Base-by-base conservation (phyloP, 2,797 vertebrate species). In the Takifugu ocellatus region DNA sequence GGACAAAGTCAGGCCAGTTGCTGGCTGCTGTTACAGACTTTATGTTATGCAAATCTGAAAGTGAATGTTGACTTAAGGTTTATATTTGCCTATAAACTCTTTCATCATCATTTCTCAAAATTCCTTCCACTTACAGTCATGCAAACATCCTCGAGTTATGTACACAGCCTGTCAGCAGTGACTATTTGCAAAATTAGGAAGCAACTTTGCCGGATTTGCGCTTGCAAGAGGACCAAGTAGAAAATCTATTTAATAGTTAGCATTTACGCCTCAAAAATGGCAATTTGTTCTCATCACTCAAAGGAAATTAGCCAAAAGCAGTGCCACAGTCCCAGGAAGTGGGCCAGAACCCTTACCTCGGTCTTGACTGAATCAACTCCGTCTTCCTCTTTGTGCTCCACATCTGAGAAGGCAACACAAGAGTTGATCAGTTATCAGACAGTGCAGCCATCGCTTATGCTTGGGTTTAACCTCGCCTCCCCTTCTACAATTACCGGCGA, bases 321-420 rank as follows among this genome's bases (percentile, higher is more conserved):
- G 68, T 72, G 60, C 66, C 54, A 25, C 26, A 61, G 54, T 45
- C 31, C 17, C 61, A 54, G 53, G 3, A 14, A 46, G 44, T 21
- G 44, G n/a, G 61, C 61, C 69, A 63, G 67, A 72, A 67, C 49
- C 75, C 89, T 85, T 91, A 93, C 92, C 92, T 92, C 90, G 2
- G 74, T 89, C 84, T 90, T 91, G 74, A 81, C 74, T 48, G 75
- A 72, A 56, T 90, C 88, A 5, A 59, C 71, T 45, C 82, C 72
- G 31, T 91, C 88, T 58, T 92, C 90, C 66, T 92, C 89, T 70
- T 88, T 90, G 78, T 90, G 90, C 81, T 93, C 91, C 79, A 93
- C 89, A 87, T 93, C 92, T 93, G 88, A 71, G 74, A 81, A 85
- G 74, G 82, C 70, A 86, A 66, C 46, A 4, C 84, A 72, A 87